Base-by-base conservation (phyloP, 2,797 vertebrate genomes). In the Octomys mimax region DNA sequence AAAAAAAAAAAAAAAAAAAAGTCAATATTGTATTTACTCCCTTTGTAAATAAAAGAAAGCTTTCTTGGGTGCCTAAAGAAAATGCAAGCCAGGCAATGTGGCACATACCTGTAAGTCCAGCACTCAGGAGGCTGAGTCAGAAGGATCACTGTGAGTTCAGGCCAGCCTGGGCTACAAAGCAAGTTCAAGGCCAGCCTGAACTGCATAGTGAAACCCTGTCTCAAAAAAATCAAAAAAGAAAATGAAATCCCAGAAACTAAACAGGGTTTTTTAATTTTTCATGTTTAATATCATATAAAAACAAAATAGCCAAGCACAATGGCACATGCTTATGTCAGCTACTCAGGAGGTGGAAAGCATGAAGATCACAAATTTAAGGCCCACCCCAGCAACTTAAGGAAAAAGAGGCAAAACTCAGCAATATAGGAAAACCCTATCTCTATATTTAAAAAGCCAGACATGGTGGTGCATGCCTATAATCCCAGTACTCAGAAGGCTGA, bases 41-140 rank as follows among this genome's bases (percentile, higher is more conserved):
- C n/a, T 84, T 26, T 70, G 73, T 93, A 49, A 93, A 70, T 73
- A 73, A 24, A 89, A 88, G 61, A 90, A 57, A 89, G 52, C 87
- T 77, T 87, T 94, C 33, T 59, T 64, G 31, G 31, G 21, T 88
- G 8, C 7, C 59, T 83, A 92, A 89, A 83, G 22, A 91, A 91
- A 95, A 93, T 46, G 18, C n/a, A 88, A 84, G 14, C 14, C 52
- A 57, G 54, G 16, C 54, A 57, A 16, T 57, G 54, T 57, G 54
- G 54, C 14, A 57, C 54, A 57, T 14, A 57, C 16, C 16, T 57
- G 14, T 57, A 57, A 57, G 14, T 14, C 54, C 54, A 57, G 54
- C 54, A 18, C 54, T 57, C 16, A 14, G 54, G 54, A 57, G 54
- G 16, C 54, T 57, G 54, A 57, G 52, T 4, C 54, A 57, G 14